A percentile compares a stretch with the other conserved stretches of the same genome.
phyloP scores from a whole-genome alignment of 1,140 invertebrate genomes.

The Caenorhabditis inopinata region DNA sequence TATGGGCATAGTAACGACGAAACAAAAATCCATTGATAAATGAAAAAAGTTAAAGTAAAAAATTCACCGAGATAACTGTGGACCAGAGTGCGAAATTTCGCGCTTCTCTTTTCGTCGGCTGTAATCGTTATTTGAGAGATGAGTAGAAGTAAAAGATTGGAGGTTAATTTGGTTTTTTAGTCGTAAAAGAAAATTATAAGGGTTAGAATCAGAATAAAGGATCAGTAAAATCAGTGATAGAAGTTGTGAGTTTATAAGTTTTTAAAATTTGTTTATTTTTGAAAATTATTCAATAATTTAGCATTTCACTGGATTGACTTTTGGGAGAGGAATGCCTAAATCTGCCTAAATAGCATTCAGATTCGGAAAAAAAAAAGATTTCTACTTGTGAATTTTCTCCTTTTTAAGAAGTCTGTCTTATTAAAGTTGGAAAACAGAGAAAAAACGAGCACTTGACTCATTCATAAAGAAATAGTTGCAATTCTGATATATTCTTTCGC shows the following conservation, averaged over 20 bases:
- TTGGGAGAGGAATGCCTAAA: no score
- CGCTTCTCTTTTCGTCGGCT: conserved; percentile 47
- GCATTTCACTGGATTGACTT: no score
- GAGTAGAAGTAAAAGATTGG: not conserved
- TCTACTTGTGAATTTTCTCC: no score
- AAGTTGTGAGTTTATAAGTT: not conserved
- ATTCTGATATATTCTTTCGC: no score
- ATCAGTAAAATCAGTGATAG: conserved; percentile 70
- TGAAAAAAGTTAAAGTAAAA: not conserved
- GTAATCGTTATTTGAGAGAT: conserved; percentile 37
- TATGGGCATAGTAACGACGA: not conserved
- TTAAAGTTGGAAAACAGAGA: no score
- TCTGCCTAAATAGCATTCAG: no score
- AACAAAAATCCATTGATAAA: conserved; percentile 15
- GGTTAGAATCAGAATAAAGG: conserved; percentile 19
- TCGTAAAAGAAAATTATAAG: conserved; percentile 1
- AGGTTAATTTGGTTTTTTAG: not conserved
- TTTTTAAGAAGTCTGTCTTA: no score
- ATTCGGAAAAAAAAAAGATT: no score
- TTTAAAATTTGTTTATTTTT: not conserved
- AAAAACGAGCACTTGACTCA: no score
- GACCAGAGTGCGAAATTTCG: conserved; percentile 56
- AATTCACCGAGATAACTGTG: conserved; percentile 54
- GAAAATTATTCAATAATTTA: no score
- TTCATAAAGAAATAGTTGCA: no score